These are phyloP conservation scores for Acanthosoma haemorrhoidale DNA, from an alignment of 2,888 invertebrate species.

Conservation along the genomic window DNA sequence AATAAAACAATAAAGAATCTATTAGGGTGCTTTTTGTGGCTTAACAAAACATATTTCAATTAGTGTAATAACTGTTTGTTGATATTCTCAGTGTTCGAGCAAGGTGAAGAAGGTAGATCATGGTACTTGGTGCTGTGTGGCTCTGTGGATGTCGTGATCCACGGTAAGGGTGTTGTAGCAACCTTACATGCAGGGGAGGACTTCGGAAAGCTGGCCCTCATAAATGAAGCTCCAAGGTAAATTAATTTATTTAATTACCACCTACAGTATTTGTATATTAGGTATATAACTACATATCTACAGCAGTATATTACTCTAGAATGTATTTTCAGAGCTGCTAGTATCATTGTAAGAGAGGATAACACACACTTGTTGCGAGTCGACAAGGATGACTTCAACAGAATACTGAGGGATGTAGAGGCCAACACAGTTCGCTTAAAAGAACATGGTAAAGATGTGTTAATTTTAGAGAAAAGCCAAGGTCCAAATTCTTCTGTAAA, in stretches of 20 bases:
- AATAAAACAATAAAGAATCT: too few relatives aligned
- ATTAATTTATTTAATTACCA: neutral
- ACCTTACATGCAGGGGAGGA: slow-evolving; percentile 79
- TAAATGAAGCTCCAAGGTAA: slow-evolving; percentile 74
- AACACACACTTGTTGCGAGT: slow-evolving; percentile 78
- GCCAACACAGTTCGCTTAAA: slow-evolving; percentile 80
- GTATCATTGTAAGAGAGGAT: slow-evolving; percentile 72
- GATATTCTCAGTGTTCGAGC: slow-evolving; percentile 62
- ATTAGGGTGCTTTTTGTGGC: too few relatives aligned
- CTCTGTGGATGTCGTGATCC: slow-evolving; percentile 76
- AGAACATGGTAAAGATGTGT: slow-evolving; percentile 76
- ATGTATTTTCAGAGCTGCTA: slow-evolving; percentile 61
- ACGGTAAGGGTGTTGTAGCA: slow-evolving; percentile 77
- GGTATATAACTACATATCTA: too few relatives aligned
- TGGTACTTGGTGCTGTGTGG: slow-evolving; percentile 81
- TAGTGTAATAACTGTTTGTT: too few relatives aligned
- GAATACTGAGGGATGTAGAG: slow-evolving; percentile 75
- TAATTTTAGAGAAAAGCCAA: slow-evolving; percentile 67
- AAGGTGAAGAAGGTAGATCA: slow-evolving; percentile 76
- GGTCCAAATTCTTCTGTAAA: slow-evolving; percentile 35
- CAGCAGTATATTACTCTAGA: too few relatives aligned
- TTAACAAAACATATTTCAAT: too few relatives aligned
- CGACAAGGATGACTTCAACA: slow-evolving; percentile 79
- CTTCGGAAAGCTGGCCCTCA: slow-evolving; percentile 78
- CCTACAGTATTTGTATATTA: neutral